Conservation (phyloP, 2,797 vertebrate genomes). For the Tarsius wallacei region DNA sequence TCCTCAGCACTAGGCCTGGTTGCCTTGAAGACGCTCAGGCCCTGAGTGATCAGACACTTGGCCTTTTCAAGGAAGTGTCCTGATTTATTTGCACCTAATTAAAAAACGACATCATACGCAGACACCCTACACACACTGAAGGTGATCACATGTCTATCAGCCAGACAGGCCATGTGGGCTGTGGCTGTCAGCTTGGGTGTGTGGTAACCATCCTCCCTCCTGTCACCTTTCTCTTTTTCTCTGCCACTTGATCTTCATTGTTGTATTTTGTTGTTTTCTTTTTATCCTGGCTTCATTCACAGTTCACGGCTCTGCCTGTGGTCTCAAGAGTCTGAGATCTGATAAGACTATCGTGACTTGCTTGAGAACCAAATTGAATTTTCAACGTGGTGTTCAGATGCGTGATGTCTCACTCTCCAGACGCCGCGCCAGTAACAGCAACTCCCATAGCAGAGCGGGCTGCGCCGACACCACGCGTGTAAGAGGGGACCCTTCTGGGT, state of each 20-base stretch:
- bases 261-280: conserved; percentile 19
- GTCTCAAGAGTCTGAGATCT: conserved; percentile 42
- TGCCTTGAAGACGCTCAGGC: not conserved
- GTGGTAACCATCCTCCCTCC: fast-evolving
- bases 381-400: conserved; percentile 42
- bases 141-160: not conserved
- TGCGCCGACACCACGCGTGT: fast-evolving
- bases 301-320: not conserved
- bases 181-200: not conserved
- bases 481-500: not conserved
- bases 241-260: not conserved
- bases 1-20: fast-evolving
- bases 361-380: conserved; percentile 37
- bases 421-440: not conserved
- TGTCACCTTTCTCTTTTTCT: not conserved
- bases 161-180: not conserved
- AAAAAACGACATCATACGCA: not conserved
- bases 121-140: no score
- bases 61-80: not conserved
- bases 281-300: not conserved
- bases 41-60: not conserved
- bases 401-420: not conserved
- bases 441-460: not conserved
- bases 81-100: not conserved
- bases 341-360: conserved; percentile 18